Base-by-base conservation (phyloP, 2,113 vertebrate species). In the Ranitomeya variabilis region DNA sequence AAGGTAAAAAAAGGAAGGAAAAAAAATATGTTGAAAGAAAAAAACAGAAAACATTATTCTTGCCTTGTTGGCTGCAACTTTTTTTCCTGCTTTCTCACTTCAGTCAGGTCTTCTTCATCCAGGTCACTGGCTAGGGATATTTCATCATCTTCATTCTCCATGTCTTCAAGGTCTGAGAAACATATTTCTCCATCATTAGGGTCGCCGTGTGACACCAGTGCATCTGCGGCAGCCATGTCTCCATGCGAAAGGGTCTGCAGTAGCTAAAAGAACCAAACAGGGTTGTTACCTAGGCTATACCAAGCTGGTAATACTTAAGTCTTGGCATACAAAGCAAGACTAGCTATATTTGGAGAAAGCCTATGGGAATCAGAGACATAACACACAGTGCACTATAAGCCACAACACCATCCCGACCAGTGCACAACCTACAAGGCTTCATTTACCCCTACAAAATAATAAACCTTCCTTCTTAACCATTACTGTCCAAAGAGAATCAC, bases 111-210 rank as follows among this genome's bases (percentile, higher is more conserved):
- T 0, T 98, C 97, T 0, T 95, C 94, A 87, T 98, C 97, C 76
- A 99, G 91, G 80, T 99, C 98, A 0, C 98, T 99, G 7, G 94
- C 97, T 92, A 98, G 91, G 76, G 97, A 99, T 31, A 97, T 90
- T 0, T 94, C 83, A 0, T 96, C 93, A 0, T 60, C 93, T 0
- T 55, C 92, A 45, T 45, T 45, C 0, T 90, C 91, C 0, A 89
- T 82, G 0, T 93, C 92, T 23, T 96, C 96, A 0, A 90, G 91
- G 0, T 96, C 97, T 0, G 97, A 98, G 57, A 99, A 51, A 4
- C 94, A 94, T 66, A 99, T n/a, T 86, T 99, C 96, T 37, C 94
- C 93, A 1, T 95, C 93, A 0, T 92, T 94, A 0, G 87, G 87
- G 0, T 91, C 91, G 0, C 89, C 92, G 0, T 73, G 59, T 16